Base-by-base conservation (phyloP, 92 coral and sea anemone species). In the Galaxea fascicularis region DNA sequence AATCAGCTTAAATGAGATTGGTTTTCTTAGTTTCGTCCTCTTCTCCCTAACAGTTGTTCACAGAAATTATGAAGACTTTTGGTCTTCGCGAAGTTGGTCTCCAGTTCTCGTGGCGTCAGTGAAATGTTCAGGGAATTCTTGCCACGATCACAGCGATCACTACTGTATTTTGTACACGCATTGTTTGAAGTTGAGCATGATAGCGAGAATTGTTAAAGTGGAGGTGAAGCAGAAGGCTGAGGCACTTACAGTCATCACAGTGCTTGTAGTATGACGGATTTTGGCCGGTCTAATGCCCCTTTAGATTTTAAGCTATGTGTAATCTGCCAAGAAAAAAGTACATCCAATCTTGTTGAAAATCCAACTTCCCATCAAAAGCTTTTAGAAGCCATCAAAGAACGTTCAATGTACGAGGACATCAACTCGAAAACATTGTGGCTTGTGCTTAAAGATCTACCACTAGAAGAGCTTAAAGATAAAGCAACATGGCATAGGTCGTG, bases 401-500 rank as follows among this genome's bases (percentile, higher is more conserved):
- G 83, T 4, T 14, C 52, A 25, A 60, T 66, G 44, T 82, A 83
- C 59, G 88, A 73, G 7, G 83, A 88, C 27, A 27, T 44, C 8
- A 65, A 76, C 72, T 47, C 24, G 20, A 26, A 26, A 35, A 64
- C 51, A 63, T 44, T 79, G 70, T 87, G 90, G 90, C 16, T 29
- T 16, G 51, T 24, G 47, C 44, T 86, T 21, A 78, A 58, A 64
- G 27, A 27, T 41, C 35, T 78, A 7, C 18, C 83, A 62, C 8
- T 65, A 24, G 78, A 82, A 53, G 74, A 65, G 28, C 76, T 74
- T 71, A 70, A 8, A 44, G 68, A 31, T 45, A 85, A 75, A n/a
- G 83, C 46, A 7, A 62, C 77, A 76, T 89, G 92, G 93, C 90
- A 90, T 68, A 31, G 90, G 46, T 16, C 18, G 18, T 90, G 90